Conservation (phyloP, 1,140 invertebrate species). For the Psix sp. region DNA sequence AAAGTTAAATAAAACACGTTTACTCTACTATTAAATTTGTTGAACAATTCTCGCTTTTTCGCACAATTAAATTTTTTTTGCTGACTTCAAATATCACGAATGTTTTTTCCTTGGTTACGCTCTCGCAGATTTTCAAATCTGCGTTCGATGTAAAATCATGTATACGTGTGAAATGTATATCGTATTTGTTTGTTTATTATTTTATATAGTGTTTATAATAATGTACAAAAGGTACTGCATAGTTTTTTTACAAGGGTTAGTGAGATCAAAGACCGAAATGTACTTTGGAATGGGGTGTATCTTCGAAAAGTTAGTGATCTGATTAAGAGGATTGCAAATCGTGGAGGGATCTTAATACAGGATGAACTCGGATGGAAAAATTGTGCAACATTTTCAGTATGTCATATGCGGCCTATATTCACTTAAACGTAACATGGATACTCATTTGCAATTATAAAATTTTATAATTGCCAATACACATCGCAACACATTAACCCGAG, state of each 20-base stretch:
- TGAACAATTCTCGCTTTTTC: too few species aligned
- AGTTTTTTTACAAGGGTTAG: background rate
- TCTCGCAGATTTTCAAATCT: too few species aligned
- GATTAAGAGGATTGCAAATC: constrained; percentile 17
- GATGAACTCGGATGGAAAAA: constrained; percentile 7
- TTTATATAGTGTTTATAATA: background rate
- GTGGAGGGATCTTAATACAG: constrained; percentile 1
- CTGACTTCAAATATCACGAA: too few species aligned
- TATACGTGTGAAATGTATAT: too few species aligned
- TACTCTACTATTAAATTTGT: too few species aligned
- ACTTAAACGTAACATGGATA: background rate
- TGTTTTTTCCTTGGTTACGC: too few species aligned
- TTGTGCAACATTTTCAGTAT: constrained; percentile 3
- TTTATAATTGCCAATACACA: too few species aligned
- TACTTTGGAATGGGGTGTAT: background rate
- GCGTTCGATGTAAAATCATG: too few species aligned
- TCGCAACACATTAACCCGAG: too few species aligned
- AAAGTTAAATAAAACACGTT: constrained; percentile 5
- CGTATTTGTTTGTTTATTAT: background rate
- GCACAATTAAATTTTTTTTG: too few species aligned
- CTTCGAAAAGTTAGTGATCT: constrained; percentile 8
- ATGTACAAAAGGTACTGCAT: background rate
- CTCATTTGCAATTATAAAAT: background rate
- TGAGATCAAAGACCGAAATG: constrained; percentile 9
- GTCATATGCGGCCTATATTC: constrained; percentile 2